A percentile compares a stretch with the other conserved stretches of the same genome.
Evolutionary conservation across 2,888 invertebrate genomes (phyloP).

Genomic region (Graphium colonna): DNA sequence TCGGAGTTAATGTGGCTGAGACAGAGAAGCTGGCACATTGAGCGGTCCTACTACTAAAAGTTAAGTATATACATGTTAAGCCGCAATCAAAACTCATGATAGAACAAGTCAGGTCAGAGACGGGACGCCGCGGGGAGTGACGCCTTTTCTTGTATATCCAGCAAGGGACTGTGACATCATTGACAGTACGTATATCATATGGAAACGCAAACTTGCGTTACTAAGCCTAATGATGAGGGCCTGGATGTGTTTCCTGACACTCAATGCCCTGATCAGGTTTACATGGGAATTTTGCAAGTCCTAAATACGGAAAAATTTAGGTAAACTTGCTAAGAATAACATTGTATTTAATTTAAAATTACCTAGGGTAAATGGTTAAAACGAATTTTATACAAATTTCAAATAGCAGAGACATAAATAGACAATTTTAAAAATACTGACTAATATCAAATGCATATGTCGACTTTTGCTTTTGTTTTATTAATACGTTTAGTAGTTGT

Average conservation of each 20-base stretch:
- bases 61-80: conserved; percentile 71
- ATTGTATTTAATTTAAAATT: too few relatives aligned
- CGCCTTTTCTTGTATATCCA: conserved; percentile 40
- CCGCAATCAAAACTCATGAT: conserved; percentile 51
- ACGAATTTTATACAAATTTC: too few relatives aligned
- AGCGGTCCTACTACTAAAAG: conserved; percentile 79
- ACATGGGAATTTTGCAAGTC: conserved; percentile 69
- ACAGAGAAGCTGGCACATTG: conserved; percentile 75
- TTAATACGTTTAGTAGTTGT: too few relatives aligned
- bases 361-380: too few relatives aligned
- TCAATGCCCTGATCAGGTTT: conserved; percentile 79
- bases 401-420: too few relatives aligned
- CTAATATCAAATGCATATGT: too few relatives aligned
- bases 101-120: conserved; percentile 46
- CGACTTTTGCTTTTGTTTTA: too few relatives aligned
- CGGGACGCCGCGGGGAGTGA: conserved; percentile 44
- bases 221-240: too few relatives aligned
- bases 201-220: conserved; percentile 82
- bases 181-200: conserved; percentile 85
- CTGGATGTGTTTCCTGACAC: conserved; percentile 80
- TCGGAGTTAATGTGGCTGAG: conserved; percentile 84
- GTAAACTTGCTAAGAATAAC: too few relatives aligned
- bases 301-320: conserved; percentile 78
- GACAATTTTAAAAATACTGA: too few relatives aligned
- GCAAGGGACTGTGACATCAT: conserved; percentile 56